Evolutionary conservation across 2,888 invertebrate genomes (phyloP), one percentile per base, ranked within the genome.

Genomic region (Apodemia zela): DNA sequence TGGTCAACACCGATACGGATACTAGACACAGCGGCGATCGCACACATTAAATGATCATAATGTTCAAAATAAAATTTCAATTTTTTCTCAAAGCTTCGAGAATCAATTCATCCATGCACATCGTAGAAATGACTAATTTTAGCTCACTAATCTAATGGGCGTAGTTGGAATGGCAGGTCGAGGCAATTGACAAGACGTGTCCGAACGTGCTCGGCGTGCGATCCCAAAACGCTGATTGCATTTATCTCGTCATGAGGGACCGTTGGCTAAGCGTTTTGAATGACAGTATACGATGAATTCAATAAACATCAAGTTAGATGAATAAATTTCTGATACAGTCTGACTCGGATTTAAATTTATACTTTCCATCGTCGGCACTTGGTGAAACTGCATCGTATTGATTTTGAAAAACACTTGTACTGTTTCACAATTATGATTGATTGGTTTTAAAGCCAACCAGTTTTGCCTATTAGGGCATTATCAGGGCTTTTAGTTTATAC

Each of bases 121-220:
- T 13, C 29, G 13, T 17, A 45, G 49, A 51, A 29, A 45, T 51
- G 49, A 33, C 21, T 49, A 47, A 18, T 61, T 17, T 35, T 63
- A 60, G 54, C 51, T 38, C 42, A 38, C 38, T 58, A 49, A 35
- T 49, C 15, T 66, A 63, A 65, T 63, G 63, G 65, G 65, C 61
- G 47, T 57, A 65, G 42, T 63, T 58, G 25, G 47, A 62, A 58
- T 60, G 63, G 59, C 64, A 61, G 63, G 51, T 35, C 63, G 59
- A 42, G 68, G 65, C 66, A 67, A 67, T 65, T 65, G 70, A 69
- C 72, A 68, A 64, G 67, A 69, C 69, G 66, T 66, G 67, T 66
- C 62, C 65, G 65, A 54, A 68, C 68, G 68, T 71, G 71, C 66
- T 61, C 49, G 63, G 67, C 64, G 63, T 68, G 63, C 71, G 66